phyloP scores from a whole-genome alignment of 2,113 vertebrate genomes.

The Aleadryas rufinucha region DNA sequence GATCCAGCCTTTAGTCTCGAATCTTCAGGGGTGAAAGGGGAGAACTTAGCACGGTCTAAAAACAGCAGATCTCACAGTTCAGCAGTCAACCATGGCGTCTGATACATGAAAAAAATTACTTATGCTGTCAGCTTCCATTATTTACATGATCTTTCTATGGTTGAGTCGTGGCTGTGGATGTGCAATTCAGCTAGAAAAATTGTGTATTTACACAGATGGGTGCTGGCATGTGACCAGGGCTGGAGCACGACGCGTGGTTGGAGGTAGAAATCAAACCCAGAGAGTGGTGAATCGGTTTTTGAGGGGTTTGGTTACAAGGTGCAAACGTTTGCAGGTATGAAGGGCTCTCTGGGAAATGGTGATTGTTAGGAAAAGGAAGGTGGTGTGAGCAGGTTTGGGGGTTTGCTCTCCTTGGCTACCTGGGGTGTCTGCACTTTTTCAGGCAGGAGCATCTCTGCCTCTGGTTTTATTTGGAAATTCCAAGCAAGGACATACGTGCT shows the following conservation, averaged over 20 bases:
- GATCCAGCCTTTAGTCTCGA: conserved; percentile 21
- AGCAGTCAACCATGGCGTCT: conserved; percentile 64
- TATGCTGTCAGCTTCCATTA: conserved; percentile 73
- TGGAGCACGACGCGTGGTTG: neutral
- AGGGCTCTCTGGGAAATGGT: neutral
- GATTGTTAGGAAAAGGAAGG: neutral
- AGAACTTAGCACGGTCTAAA: conserved; percentile 56
- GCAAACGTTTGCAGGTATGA: neutral
- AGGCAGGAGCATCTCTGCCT: neutral
- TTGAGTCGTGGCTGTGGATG: conserved; percentile 56
- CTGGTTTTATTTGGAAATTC: neutral
- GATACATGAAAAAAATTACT: conserved; percentile 72
- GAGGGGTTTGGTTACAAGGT: neutral
- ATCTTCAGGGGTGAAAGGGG: conserved; percentile 57
- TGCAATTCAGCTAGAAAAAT: conserved; percentile 67
- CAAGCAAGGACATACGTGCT: neutral
- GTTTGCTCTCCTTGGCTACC: neutral
- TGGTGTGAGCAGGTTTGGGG: neutral
- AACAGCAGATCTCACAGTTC: conserved; percentile 68
- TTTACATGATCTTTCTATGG: conserved; percentile 69
- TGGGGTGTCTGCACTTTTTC: neutral
- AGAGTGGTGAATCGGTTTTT: neutral
- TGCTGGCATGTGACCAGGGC: conserved; percentile 61
- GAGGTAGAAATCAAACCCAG: conserved; percentile 11
- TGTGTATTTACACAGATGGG: conserved; percentile 67